phyloP scores from a whole-genome alignment of 2,113 vertebrate species.

The Dasyurus viverrinus region DNA sequence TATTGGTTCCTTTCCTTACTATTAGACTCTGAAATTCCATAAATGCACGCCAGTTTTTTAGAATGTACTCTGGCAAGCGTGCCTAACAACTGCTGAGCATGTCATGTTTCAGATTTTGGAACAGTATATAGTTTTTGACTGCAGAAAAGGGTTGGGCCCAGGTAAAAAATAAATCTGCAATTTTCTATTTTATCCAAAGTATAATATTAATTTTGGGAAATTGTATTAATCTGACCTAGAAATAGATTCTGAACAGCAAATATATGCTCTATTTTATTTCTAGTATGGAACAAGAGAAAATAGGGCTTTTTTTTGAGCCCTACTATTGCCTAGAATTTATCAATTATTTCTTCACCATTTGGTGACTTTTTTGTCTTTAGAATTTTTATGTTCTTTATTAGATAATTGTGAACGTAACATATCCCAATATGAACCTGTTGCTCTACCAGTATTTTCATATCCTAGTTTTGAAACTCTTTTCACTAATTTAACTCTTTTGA shows the following conservation, averaged over 20 bases:
- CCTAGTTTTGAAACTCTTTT: background rate
- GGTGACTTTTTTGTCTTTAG: background rate
- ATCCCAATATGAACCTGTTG: background rate
- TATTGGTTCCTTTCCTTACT: background rate
- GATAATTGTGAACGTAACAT: background rate
- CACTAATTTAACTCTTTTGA: background rate
- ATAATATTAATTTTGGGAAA: too few species aligned
- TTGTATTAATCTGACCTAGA: too few species aligned
- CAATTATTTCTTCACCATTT: background rate
- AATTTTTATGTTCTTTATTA: background rate
- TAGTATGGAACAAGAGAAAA: background rate
- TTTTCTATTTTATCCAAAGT: slow-evolving; percentile 14
- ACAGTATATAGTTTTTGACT: background rate
- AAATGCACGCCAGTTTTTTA: background rate
- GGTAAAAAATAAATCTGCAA: background rate
- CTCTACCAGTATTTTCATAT: background rate
- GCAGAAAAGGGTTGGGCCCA: background rate
- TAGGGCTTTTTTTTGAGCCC: too few species aligned
- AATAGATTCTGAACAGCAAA: too few species aligned
- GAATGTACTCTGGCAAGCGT: background rate
- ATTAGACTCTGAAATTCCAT: background rate
- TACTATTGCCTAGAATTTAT: background rate
- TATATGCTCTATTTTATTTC: background rate
- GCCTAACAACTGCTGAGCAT: background rate
- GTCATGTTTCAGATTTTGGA: background rate